Base-by-base conservation (phyloP, 2,113 vertebrate species). In the Dascyllus trimaculatus region DNA sequence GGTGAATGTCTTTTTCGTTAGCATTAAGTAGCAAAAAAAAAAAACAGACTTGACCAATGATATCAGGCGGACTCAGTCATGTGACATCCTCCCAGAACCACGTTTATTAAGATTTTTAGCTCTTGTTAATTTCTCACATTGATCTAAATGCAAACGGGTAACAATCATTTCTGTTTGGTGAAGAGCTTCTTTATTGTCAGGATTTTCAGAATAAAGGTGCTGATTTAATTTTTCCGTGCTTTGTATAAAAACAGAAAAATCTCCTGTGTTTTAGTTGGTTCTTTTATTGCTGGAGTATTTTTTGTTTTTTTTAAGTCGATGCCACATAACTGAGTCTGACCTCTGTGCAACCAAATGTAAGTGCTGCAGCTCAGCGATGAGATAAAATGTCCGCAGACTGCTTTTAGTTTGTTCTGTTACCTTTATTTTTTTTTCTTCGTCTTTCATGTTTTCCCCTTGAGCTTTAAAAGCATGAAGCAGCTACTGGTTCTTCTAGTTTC, bases 381-480 rank as follows among this genome's bases (percentile, higher is more conserved):
- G 26, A 58, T 14, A 61, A 51, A 6, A 15, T 14, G 22, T 59
- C 74, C 32, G 24, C 14, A 5, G 38, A 48, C 56, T 19, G 65
- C 43, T 26, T n/a, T 4, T 1, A 35, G 29, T 53, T 26, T 4
- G 29, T 4, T 29, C 29, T 29, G 26, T 29, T 3, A 29, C 14
- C 13, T 21, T 4, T 24, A 5, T 18, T 15, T 15, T 53, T 26
- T 29, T 21, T 9, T n/a, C n/a, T n/a, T n/a, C n/a, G 5, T 64
- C 1, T 21, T n/a, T 53, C 18, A 4, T 11, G 3, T 62, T 61
- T 40, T 56, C 15, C 51, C n/a, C 26, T 38, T 13, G 1, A 68
- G 38, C 67, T 75, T 40, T 71, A 29, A 77, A 77, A 75, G 29
- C 29, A 59, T 17, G 3, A 68, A 60, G 43, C 70, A 68, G 72